Conservation (phyloP, 2,797 vertebrate species). For the Phaenicophaeus curvirostris region DNA sequence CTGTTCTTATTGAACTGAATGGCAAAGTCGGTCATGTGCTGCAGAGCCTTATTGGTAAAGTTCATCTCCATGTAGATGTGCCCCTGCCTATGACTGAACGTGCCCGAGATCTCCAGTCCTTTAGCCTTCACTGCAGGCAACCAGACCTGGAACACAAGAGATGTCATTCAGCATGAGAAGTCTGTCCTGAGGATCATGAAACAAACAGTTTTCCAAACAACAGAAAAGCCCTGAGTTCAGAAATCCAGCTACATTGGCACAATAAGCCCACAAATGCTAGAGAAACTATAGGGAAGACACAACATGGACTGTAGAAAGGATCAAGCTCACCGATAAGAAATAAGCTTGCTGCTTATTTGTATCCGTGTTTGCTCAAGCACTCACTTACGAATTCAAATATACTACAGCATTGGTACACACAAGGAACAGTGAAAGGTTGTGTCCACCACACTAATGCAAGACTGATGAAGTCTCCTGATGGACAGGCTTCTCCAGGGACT, state of each 20-base stretch:
- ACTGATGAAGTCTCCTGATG: not conserved
- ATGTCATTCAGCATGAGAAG: not conserved
- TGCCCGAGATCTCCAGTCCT: constrained; percentile 94
- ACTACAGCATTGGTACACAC: not conserved
- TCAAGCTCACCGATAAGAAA: not conserved
- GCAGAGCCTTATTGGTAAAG: constrained; percentile 97
- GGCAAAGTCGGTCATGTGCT: constrained; percentile 98
- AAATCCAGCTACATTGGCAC: not conserved
- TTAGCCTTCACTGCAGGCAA: constrained; percentile 97
- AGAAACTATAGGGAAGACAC: not conserved
- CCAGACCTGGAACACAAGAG: constrained; percentile 87
- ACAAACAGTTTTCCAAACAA: not conserved
- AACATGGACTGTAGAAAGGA: not conserved
- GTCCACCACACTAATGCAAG: not conserved
- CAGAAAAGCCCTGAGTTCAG: not conserved
- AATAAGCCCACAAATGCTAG: not conserved
- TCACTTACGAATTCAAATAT: not conserved
- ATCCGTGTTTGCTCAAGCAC: not conserved
- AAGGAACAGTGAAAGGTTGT: not conserved
- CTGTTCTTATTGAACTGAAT: constrained; percentile 99
- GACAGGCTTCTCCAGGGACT: not conserved
- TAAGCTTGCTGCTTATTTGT: not conserved
- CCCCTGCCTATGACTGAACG: constrained; percentile 94
- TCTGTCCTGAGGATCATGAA: not conserved
- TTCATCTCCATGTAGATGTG: constrained; percentile 99